These are phyloP conservation scores for Dicranocentrus wangi DNA, from an alignment of 2,888 invertebrate species.

Conservation along the genomic window DNA sequence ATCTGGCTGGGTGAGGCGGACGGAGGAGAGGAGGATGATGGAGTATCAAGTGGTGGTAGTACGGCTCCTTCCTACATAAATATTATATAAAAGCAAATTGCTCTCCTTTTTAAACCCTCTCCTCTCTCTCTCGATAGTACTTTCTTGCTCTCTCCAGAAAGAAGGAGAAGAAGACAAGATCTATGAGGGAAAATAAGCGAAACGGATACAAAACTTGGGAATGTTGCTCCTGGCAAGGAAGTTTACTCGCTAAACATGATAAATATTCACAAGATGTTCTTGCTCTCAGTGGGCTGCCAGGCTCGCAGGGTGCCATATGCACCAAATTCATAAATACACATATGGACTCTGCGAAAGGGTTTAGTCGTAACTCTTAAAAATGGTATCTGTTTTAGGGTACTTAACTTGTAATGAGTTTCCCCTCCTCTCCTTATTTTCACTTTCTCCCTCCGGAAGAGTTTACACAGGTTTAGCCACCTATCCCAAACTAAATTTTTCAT, in stretches of 20 bases:
- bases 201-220: background rate
- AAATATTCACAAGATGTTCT: conserved; percentile 19
- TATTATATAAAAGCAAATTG: conserved; percentile 40
- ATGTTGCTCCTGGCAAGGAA: background rate
- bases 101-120: conserved; percentile 4
- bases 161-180: too few relatives aligned
- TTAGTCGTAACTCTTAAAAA: too few relatives aligned
- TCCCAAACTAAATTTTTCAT: background rate
- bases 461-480: too few relatives aligned
- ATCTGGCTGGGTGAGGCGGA: conserved; percentile 35
- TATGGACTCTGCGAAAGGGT: too few relatives aligned
- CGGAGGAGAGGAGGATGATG: conserved; percentile 28
- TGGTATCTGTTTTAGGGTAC: too few relatives aligned
- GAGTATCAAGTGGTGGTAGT: conserved; percentile 43
- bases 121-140: background rate
- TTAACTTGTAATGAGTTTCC: conserved; percentile 5
- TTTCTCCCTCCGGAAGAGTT: too few relatives aligned
- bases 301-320: too few relatives aligned
- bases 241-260: conserved; percentile 11
- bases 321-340: too few relatives aligned
- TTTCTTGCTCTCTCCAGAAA: too few relatives aligned
- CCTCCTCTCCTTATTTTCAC: background rate
- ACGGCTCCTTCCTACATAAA: conserved; percentile 30
- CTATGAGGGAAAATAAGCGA: too few relatives aligned
- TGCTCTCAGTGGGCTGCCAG: too few relatives aligned